phyloP scores from a whole-genome alignment of 2,113 vertebrate genomes.

The Sapayoa aenigma region DNA sequence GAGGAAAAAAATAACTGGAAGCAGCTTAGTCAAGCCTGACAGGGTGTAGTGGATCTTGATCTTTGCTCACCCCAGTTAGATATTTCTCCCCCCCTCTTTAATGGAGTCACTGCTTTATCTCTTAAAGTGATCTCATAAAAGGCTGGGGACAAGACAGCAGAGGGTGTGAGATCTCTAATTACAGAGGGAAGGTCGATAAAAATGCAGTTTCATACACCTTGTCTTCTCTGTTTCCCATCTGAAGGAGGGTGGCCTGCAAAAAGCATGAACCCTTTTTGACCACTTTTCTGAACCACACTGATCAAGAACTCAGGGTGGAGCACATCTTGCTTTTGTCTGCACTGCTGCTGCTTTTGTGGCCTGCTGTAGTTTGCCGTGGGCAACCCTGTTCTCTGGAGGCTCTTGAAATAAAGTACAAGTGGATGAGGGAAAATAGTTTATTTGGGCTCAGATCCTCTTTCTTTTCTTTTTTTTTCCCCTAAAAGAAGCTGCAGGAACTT shows the following conservation, averaged over 20 bases:
- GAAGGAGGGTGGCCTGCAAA: conserved; percentile 8
- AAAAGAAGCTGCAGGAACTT: not conserved
- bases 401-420: not conserved
- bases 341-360: not conserved
- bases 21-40: not conserved
- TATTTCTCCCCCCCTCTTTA: not conserved
- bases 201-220: not conserved
- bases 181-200: not conserved
- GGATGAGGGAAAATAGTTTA: not conserved
- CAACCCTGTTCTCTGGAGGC: not conserved
- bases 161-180: conserved; percentile 38
- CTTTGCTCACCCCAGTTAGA: conserved; percentile 22
- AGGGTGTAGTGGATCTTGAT: not conserved
- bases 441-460: not conserved
- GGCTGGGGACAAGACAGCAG: conserved; percentile 37
- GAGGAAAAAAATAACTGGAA: not conserved
- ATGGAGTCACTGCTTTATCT: conserved; percentile 1
- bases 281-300: not conserved
- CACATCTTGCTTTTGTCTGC: not conserved
- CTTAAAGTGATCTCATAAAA: conserved; percentile 45
- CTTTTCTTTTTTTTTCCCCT: too few relatives aligned
- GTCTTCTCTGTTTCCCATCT: not conserved
- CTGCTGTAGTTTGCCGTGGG: not conserved
- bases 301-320: not conserved
- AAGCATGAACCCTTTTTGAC: not conserved